Conservation (phyloP, 1,140 invertebrate genomes). For the Papilio aristodemus region DNA sequence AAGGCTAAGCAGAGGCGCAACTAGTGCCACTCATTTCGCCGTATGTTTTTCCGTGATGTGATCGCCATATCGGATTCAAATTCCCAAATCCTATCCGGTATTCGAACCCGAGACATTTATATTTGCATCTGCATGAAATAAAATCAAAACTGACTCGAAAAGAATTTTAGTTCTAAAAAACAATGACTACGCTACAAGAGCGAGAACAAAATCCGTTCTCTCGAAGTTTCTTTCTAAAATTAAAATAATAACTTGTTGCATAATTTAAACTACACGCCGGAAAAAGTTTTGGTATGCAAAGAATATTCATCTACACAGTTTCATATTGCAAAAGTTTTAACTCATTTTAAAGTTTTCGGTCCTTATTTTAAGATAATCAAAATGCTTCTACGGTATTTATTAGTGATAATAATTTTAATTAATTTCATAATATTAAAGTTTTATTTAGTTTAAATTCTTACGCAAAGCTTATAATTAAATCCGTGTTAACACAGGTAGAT, state of each 20-base stretch:
- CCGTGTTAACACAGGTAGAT: background rate
- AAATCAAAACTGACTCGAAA: background rate
- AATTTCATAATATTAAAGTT: background rate
- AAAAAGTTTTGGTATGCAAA: conserved; percentile 8
- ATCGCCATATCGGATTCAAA: no score
- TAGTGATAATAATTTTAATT: no score
- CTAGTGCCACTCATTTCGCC: no score
- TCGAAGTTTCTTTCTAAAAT: background rate
- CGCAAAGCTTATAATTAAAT: background rate
- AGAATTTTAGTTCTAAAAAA: background rate
- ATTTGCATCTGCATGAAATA: background rate
- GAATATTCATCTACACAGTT: conserved; percentile 14
- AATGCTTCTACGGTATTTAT: background rate
- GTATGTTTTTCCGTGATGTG: no score
- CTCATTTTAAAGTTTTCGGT: conserved; percentile 7
- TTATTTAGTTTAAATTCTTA: background rate
- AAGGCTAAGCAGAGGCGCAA: no score
- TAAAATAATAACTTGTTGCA: conserved; percentile 28
- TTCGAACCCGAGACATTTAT: no score
- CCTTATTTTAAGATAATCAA: conserved; percentile 1
- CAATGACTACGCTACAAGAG: background rate
- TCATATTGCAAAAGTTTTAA: conserved; percentile 27
- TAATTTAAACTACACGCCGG: conserved; percentile 23
- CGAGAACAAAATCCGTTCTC: conserved; percentile 3
- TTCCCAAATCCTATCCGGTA: no score